Base-by-base conservation (phyloP, 2,888 invertebrate genomes). In the Pinctada fucata region DNA sequence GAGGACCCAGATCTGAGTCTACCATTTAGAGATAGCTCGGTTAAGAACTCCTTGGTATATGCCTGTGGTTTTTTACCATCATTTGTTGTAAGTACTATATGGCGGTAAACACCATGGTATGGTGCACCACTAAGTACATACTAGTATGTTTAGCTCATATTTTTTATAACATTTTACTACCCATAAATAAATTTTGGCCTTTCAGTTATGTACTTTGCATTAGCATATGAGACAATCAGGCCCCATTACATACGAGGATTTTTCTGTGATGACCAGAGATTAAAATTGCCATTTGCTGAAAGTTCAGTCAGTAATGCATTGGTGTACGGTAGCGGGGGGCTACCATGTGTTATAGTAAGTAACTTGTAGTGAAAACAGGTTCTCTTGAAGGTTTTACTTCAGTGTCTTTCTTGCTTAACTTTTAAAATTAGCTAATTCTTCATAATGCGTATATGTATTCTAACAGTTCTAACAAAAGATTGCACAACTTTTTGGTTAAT, bases 181-280 rank as follows among this genome's bases (percentile, higher is more conserved):
- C 31, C 31, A 31, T 58, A 13, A 58, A 6, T 58, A 58, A 6
- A 58, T 58, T 58, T 58, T 6, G 58, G 13, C 58, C 58, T 58
- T 58, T 58, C 58, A 58, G 58, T 58, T 13, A 58, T 58, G 58
- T 58, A 58, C 58, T 58, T 58, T 58, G 58, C 58, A 10, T 6
- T 58, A 58, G 58, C 58, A 58, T 58, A 10, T 10, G 58, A 58
- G 58, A 58, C 58, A 58, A 58, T 58, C 13, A 13, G 13, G 45
- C 67, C 67, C 3, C 45, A 31, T 67, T 31, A n/a, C 10, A 67
- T 31, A 67, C 67, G 45, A 67, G 75, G 75, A n/a, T 75, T 75
- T 69, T 75, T 75, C 69, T 75, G 75, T 75, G 69, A 63, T 13
- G 75, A 75, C 45, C 52, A 49, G 75, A 50, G 69, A 47, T 49